Evolutionary conservation across 2,113 vertebrate genomes (phyloP).

Genomic region (Anoura caudifer): DNA sequence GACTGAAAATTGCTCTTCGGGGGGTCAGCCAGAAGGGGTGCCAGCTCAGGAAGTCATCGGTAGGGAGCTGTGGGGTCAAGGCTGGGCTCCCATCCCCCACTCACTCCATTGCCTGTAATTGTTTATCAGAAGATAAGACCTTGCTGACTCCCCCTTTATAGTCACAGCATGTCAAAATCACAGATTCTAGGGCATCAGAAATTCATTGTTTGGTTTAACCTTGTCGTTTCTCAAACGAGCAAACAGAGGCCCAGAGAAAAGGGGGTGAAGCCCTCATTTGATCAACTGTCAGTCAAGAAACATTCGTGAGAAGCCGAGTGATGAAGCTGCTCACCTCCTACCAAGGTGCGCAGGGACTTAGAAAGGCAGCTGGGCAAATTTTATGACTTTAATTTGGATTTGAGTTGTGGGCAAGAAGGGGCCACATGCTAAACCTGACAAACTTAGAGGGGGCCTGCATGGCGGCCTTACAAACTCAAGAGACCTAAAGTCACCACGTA

Average conservation of each 20-base stretch:
- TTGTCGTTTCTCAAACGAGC: neutral
- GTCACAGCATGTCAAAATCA: neutral
- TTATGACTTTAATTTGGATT: neutral
- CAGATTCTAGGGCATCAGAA: neutral
- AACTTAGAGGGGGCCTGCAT: neutral
- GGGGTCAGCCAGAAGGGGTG: neutral
- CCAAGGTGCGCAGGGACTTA: neutral
- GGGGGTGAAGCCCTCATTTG: neutral
- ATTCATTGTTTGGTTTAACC: neutral
- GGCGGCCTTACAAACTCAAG: neutral
- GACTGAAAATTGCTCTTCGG: constrained; percentile 54
- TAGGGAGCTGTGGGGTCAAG: neutral
- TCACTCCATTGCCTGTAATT: neutral
- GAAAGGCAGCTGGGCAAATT: neutral
- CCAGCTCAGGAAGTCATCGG: neutral
- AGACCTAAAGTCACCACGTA: neutral
- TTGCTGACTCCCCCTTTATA: neutral
- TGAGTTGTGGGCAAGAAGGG: neutral
- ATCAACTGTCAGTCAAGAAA: neutral
- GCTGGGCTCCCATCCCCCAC: neutral
- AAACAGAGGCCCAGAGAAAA: neutral
- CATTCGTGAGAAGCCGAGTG: too few relatives aligned
- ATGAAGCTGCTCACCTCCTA: neutral
- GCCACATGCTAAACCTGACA: neutral
- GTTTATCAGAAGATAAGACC: neutral